phyloP scores from a whole-genome alignment of 2,888 invertebrate genomes.

The Pogonocherus hispidulus region DNA sequence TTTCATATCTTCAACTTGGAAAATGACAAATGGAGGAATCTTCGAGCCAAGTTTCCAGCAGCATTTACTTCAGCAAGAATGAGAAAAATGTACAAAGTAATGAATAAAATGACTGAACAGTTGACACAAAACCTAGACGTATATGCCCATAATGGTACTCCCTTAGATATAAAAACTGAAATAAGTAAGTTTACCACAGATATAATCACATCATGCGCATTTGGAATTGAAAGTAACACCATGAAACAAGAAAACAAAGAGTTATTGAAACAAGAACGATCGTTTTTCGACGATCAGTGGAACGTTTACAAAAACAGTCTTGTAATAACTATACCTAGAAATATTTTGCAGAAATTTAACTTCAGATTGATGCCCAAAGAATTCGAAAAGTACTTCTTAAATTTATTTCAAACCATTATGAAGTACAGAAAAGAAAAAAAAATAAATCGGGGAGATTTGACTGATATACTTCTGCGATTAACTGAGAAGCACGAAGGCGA shows the following conservation, averaged over 20 bases:
- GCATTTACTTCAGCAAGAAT: constrained; percentile 63
- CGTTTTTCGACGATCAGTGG: constrained; percentile 54
- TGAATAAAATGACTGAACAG: constrained; percentile 47
- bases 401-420: constrained; percentile 46
- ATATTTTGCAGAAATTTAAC: constrained; percentile 49
- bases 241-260: constrained; percentile 69
- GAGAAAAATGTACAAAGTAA: constrained; percentile 60
- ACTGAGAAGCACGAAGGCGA: constrained; percentile 47
- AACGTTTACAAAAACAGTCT: constrained; percentile 46
- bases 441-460: constrained; percentile 70
- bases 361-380: constrained; percentile 53
- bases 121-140: constrained; percentile 35
- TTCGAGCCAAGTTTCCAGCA: constrained; percentile 57
- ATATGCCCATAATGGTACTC: constrained; percentile 22
- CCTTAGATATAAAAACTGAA: constrained; percentile 40
- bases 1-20: constrained; percentile 67
- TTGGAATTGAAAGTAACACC: constrained; percentile 74
- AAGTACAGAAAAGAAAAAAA: constrained; percentile 66
- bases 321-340: constrained; percentile 47
- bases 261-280: constrained; percentile 61
- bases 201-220: constrained; percentile 73
- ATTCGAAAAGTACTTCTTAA: constrained; percentile 66
- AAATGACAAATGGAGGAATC: constrained; percentile 64
- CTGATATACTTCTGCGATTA: constrained; percentile 67
- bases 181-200: constrained; percentile 70